Evolutionary conservation across 1,140 invertebrate genomes (phyloP), one percentile per base, ranked within the genome.

Genomic region (Phymorhynchus buccinoides): DNA sequence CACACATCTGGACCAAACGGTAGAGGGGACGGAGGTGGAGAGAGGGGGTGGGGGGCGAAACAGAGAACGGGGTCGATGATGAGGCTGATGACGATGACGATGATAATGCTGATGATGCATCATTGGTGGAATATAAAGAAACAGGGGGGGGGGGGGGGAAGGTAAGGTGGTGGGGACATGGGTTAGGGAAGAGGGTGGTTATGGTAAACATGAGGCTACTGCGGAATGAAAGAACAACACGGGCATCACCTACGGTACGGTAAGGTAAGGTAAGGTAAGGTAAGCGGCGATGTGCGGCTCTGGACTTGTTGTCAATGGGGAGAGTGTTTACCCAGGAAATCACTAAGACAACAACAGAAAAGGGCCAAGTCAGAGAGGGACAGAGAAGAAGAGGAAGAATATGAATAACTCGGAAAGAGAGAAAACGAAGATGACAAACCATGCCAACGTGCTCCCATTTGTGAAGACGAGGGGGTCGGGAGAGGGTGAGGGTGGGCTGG

Each of bases 201-300:
- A 35, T 14, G 68, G 68, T 1, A 73, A 27, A 37, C 68, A 73
- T 30, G 14, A 30, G 62, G 73, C 1, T 27, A 79, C n/a, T 56
- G 77, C 30, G 71, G 81, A 83, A 83, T 83, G 81, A 83, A 83
- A 83, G 66, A 83, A 83, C 39, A 81, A 81, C 80, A 83, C 44
- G 6, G 44, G 7, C 18, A 48, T 18, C 44, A 48, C 44, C 6
- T n/a, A 39, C 71, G 71, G 27, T 75, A 16, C n/a, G n/a, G n/a
- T n/a, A n/a, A n/a, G n/a, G n/a, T n/a, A n/a, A n/a, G n/a, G n/a
- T n/a, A n/a, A n/a, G n/a, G n/a, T n/a, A n/a, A n/a, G 18, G 22
- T 27, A 27, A 62, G 56, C 56, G n/a, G 18, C 22, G 22, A 62
- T 62, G 56, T 62, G 56, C n/a, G 18, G 56, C 0, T 27, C 56